A percentile compares a stretch with the other conserved stretches of the same genome.
Evolutionary conservation across 2,797 vertebrate species (phyloP).

Genomic region (Microchirus variegatus): DNA sequence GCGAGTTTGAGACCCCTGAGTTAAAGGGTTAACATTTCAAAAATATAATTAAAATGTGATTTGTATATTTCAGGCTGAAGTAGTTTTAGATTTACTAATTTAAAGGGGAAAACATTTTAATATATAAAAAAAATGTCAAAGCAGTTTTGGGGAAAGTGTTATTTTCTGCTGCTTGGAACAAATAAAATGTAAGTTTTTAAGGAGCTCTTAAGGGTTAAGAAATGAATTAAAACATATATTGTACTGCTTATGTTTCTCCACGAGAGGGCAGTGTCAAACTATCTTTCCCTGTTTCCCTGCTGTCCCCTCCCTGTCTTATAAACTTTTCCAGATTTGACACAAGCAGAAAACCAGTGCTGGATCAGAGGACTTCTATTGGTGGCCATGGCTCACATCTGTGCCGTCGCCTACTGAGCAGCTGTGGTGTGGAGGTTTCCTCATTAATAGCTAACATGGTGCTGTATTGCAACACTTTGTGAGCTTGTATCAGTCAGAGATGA

Average conservation of each 20-base stretch:
- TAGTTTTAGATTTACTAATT: no score
- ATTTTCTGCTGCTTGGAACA: no score
- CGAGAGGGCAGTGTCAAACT: slow-evolving; percentile 45
- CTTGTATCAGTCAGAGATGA: slow-evolving; percentile 13
- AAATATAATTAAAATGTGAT: no score
- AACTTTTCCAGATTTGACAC: slow-evolving; percentile 21
- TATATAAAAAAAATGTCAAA: no score
- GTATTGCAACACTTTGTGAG: neutral
- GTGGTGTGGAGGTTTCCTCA: slow-evolving; percentile 4
- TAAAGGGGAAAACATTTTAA: no score
- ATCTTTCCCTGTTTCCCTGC: neutral
- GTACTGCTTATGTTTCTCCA: slow-evolving; percentile 24
- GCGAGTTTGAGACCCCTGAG: no score
- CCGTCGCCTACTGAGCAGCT: slow-evolving; percentile 45
- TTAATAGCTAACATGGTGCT: neutral
- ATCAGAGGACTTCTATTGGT: slow-evolving; percentile 25
- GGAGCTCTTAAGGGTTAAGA: no score
- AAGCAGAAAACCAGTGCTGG: slow-evolving; percentile 27
- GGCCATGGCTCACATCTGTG: neutral
- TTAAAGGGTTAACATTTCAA: no score
- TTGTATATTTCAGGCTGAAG: no score
- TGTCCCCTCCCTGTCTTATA: neutral
- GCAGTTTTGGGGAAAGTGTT: no score
- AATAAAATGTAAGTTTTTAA: no score
- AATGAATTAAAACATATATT: no score